phyloP scores from a whole-genome alignment of 2,888 invertebrate species.

The Globia sparganii region DNA sequence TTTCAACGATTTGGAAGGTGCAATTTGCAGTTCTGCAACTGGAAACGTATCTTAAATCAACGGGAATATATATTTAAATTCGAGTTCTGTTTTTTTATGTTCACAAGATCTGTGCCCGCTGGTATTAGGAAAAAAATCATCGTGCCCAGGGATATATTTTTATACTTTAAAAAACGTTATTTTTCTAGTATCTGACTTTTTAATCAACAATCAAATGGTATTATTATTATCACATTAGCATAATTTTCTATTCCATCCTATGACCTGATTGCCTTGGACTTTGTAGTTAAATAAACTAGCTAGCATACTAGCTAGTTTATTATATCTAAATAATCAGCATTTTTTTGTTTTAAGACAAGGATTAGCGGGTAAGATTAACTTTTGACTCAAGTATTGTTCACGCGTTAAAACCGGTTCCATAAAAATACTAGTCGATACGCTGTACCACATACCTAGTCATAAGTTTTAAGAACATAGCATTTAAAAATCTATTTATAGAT shows the following conservation, averaged over 20 bases:
- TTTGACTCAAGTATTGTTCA: constrained; percentile 26
- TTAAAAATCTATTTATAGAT: not conserved
- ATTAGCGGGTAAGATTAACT: not conserved
- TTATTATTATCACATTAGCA: not conserved
- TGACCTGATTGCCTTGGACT: not conserved
- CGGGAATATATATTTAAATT: not conserved
- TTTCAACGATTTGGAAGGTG: constrained; percentile 8
- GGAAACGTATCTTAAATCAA: not conserved
- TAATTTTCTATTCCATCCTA: not conserved
- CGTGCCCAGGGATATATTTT: not conserved
- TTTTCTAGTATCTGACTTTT: not conserved
- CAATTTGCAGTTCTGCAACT: not conserved
- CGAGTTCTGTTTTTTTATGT: not conserved
- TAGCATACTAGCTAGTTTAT: no score
- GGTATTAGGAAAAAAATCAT: not conserved
- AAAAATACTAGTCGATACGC: constrained; percentile 2
- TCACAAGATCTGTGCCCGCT: no score
- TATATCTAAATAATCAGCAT: no score
- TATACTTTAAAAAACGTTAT: no score
- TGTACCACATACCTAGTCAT: constrained; percentile 7
- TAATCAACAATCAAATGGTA: not conserved
- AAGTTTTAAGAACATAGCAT: not conserved
- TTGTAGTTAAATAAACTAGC: not conserved
- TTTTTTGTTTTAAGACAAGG: not conserved
- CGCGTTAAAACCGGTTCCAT: constrained; percentile 36